Base-by-base conservation (phyloP, 2,797 vertebrate species). In the Dromococcyx pavoninus region DNA sequence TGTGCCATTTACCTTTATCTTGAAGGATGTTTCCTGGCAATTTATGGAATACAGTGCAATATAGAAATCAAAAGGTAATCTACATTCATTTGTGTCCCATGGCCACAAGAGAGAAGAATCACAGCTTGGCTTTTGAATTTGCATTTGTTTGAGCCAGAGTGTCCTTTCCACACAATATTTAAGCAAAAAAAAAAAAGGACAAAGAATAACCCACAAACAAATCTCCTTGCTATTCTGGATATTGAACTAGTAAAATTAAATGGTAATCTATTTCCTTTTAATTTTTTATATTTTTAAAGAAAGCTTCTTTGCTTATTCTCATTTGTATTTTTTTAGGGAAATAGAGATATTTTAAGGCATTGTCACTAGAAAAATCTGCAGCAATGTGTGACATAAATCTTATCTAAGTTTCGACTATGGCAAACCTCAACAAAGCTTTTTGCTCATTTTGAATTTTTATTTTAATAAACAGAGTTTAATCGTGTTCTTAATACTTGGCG, bases 111-210 rank as follows among this genome's bases (percentile, higher is more conserved):
- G 24, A 70, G 41, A 83, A 78, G 28, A 66, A 67, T 37, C 53
- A 50, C 27, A 37, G 7, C 33, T 67, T 86, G 35, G 18, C 54
- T 76, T 79, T 72, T 73, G 30, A 67, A 41, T 87, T 89, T 72
- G 19, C 0, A 0, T 44, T 81, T 15, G 7, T 66, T 90, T 84
- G 10, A 64, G 11, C 27, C 16, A 85, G 15, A 3, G 1, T 65
- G 2, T 32, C 30, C 54, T 74, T 56, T n/a, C 1, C 50, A 16
- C 17, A 33, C 37, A 41, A 2, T 44, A 51, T 19, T 84, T 60
- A 84, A 76, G n/a, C 3, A 14, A 3, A 5, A 9, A 11, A 39
- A 37, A 13, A 7, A 51, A 72, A 65, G 14, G 1, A 37, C n/a
- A 57, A 57, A 51, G 1, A 37, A 24, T 9, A 60, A 15, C 10